These are phyloP conservation scores for Chironomus tepperi DNA, from an alignment of 1,140 invertebrate species.

Conservation along the genomic window DNA sequence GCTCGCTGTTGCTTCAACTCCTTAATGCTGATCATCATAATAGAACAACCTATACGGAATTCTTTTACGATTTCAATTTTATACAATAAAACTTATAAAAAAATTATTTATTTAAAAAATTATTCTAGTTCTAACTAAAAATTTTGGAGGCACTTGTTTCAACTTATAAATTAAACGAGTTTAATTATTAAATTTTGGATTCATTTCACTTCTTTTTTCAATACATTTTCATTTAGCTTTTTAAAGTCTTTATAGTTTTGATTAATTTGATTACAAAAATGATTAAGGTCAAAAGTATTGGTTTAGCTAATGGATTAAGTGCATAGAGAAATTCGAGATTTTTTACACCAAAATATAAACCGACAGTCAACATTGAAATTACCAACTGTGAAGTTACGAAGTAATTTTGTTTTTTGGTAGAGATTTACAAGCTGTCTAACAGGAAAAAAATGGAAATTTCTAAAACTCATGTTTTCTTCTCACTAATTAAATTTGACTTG, in stretches of 20 bases:
- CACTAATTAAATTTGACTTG: too few species aligned
- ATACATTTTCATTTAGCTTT: not conserved
- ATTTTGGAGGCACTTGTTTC: constrained; percentile 1
- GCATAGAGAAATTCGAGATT: not conserved
- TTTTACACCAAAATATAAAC: not conserved
- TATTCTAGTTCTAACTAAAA: not conserved
- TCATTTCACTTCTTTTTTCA: not conserved
- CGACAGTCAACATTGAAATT: too few species aligned
- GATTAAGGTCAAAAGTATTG: not conserved
- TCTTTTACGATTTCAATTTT: too few species aligned
- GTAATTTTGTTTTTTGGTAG: too few species aligned
- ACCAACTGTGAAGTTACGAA: too few species aligned
- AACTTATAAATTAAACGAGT: not conserved
- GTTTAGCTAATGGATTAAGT: not conserved
- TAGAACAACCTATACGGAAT: too few species aligned
- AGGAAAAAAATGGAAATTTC: too few species aligned
- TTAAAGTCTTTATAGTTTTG: not conserved
- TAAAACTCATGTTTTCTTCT: too few species aligned
- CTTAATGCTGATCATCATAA: too few species aligned
- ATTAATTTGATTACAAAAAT: not conserved
- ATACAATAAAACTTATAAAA: not conserved
- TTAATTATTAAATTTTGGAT: constrained; percentile 3
- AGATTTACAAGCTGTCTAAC: too few species aligned
- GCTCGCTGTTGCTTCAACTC: too few species aligned
- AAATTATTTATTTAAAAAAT: not conserved